Base-by-base conservation (phyloP, 1,140 invertebrate species). In the Lordiphosa mommai region DNA sequence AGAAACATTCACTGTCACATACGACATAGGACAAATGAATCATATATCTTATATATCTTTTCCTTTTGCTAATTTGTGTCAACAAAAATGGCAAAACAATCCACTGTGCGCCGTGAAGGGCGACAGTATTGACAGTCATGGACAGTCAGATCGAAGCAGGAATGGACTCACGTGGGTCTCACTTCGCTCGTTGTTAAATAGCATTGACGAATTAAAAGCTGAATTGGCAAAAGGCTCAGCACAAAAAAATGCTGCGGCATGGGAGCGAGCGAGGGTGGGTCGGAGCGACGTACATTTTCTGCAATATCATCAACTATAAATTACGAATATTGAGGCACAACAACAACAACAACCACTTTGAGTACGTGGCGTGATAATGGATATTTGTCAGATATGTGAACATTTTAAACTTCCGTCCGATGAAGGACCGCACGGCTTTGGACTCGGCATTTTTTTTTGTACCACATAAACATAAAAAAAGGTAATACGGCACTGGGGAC, bases 271-370 rank as follows among this genome's bases (percentile, higher is more conserved):
- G 46, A 17, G 16, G 27, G 9, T 20, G 32, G 13, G 16, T 6
- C 14, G 10, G 14, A 2, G 9, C 20, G 30, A 34, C 14, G 38
- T 65, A 67, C 37, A 57, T 65, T 84, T 84, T 84, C 52, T 84
- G 77, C 77, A 77, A 85, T 84, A 84, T 84, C 77, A 84, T 84
- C 77, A 84, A 84, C 77, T 84, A 84, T 84, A 84, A 84, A 84
- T 84, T 84, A 82, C 77, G 77, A 72, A 84, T 84, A 82, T 84
- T 84, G 77, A 77, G 58, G 63, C 67, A 63, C 67, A 64, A 71
- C 70, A 71, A 52, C 50, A 53, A 23, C 34, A 40, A 33, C 43
- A 33, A 30, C 32, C 30, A 13, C 30, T 23, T 37, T 56, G 52
- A 72, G 77, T 84, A 84, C 77, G 77, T 84, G 77, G 77, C 77